These are phyloP conservation scores for Micoletzkya japonica DNA, from an alignment of 2,888 invertebrate species.

Conservation along the genomic window DNA sequence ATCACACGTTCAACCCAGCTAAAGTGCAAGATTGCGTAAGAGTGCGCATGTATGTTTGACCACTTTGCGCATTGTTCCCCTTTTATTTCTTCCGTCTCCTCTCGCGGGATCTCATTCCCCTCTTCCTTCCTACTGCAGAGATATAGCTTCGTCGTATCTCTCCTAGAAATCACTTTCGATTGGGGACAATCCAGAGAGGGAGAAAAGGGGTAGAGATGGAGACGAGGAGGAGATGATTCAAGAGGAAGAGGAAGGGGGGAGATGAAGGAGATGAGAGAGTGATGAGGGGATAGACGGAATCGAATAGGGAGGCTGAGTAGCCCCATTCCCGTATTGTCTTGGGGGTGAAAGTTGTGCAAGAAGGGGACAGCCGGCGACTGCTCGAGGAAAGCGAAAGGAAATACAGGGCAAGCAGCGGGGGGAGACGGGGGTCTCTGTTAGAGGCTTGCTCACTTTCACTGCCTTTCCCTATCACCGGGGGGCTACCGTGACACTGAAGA, in stretches of 20 bases:
- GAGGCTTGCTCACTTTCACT: too few relatives aligned
- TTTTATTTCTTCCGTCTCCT: not conserved
- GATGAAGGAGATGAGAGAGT: not conserved
- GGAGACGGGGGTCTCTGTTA: too few relatives aligned
- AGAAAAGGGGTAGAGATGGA: not conserved
- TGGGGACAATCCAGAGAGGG: slow-evolving; percentile 11
- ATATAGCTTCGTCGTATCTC: slow-evolving; percentile 14
- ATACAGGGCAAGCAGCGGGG: too few relatives aligned
- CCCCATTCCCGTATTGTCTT: slow-evolving; percentile 18
- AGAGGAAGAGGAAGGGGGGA: not conserved
- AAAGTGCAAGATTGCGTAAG: too few relatives aligned
- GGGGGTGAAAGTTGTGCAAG: too few relatives aligned
- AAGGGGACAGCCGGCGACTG: too few relatives aligned
- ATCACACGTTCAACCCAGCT: too few relatives aligned
- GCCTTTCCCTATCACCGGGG: too few relatives aligned
- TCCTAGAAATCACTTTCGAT: slow-evolving; percentile 6
- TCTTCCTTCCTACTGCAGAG: not conserved
- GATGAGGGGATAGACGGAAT: not conserved
- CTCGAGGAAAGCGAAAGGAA: too few relatives aligned
- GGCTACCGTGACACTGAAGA: too few relatives aligned
- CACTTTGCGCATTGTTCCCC: not conserved
- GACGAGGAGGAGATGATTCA: not conserved
- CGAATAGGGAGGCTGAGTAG: not conserved
- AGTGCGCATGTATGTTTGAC: not conserved
- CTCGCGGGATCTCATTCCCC: slow-evolving; percentile 10